These are phyloP conservation scores for Rhinoderma darwinii DNA, from an alignment of 2,113 vertebrate species.

Conservation along the genomic window DNA sequence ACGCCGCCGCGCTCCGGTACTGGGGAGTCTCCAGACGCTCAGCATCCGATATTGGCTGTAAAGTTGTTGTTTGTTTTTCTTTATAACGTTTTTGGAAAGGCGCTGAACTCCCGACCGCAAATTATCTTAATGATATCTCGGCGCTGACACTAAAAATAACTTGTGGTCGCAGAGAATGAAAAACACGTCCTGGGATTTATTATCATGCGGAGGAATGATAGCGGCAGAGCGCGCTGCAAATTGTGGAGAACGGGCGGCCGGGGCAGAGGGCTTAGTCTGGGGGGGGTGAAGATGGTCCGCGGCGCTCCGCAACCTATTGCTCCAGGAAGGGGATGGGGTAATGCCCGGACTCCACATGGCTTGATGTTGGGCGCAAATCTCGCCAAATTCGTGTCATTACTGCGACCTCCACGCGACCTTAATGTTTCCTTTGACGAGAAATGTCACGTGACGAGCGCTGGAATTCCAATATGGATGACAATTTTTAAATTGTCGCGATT, in stretches of 20 bases:
- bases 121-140: conserved; percentile 12
- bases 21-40: not conserved
- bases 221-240: not conserved
- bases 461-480: no score
- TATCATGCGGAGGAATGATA: not conserved
- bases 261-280: no score
- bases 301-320: no score
- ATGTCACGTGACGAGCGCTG: no score
- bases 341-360: no score
- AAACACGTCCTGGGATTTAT: not conserved
- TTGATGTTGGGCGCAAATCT: no score
- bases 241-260: not conserved
- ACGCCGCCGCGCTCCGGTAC: not conserved
- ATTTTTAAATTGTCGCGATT: no score
- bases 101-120: not conserved
- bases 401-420: no score
- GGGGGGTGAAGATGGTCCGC: no score
- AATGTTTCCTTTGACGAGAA: no score
- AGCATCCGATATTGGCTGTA: not conserved
- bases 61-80: not conserved
- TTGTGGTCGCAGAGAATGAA: not conserved
- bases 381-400: no score
- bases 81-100: not conserved
- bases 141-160: conserved; percentile 17
- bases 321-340: no score